phyloP scores from a whole-genome alignment of 2,113 vertebrate genomes.

The Tiliqua scincoides region DNA sequence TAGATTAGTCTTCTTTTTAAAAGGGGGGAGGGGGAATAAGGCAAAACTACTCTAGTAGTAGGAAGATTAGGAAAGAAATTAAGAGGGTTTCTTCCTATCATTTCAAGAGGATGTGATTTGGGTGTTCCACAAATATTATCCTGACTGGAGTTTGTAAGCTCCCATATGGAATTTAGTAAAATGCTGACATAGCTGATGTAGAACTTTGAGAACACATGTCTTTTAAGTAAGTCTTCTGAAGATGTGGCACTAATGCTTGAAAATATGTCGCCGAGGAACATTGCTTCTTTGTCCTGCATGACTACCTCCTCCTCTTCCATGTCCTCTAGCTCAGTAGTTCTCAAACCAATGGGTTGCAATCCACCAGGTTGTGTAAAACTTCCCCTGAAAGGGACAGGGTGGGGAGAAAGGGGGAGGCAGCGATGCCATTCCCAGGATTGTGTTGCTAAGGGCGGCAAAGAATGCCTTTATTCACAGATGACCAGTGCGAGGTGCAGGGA shows the following conservation, averaged over 20 bases:
- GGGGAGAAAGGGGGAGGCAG: too few species aligned
- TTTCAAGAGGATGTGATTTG: not conserved
- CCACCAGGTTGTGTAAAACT: too few species aligned
- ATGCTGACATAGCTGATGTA: not conserved
- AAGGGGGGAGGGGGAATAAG: too few species aligned
- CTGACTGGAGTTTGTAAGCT: not conserved
- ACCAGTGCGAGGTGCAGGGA: too few species aligned
- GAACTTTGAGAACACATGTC: not conserved
- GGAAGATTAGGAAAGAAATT: not conserved
- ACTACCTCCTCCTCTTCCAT: not conserved
- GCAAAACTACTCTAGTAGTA: not conserved
- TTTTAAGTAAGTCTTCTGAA: not conserved
- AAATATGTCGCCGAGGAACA: not conserved
- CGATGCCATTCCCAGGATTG: too few species aligned
- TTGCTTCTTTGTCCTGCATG: not conserved
- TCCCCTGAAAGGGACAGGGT: too few species aligned
- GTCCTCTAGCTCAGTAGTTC: not conserved
- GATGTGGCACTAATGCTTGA: not conserved
- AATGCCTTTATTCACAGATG: too few species aligned
- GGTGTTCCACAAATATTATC: constrained; percentile 26
- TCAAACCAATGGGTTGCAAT: too few species aligned
- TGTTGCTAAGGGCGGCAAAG: too few species aligned
- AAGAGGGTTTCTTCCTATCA: not conserved
- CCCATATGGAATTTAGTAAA: not conserved
- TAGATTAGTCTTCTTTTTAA: not conserved